Conservation (phyloP, 1,140 invertebrate genomes). For the Rhagoletis zephyria region DNA sequence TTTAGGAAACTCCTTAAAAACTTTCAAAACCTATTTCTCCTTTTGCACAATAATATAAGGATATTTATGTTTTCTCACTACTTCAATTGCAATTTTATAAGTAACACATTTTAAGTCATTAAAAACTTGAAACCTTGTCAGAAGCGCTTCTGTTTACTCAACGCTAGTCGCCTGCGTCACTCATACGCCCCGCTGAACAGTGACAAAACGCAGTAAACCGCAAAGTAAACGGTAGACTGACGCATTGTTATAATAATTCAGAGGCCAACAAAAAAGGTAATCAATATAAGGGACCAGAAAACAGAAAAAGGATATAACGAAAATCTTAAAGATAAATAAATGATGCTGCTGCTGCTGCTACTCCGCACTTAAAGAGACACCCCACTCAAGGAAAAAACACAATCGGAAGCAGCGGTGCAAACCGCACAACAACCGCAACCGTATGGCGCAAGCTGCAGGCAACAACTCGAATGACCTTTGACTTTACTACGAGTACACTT, state of each 20-base stretch:
- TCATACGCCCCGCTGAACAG: conserved; percentile 63
- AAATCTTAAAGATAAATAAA: conserved; percentile 73
- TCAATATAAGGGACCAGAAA: neutral
- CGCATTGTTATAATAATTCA: conserved; percentile 65
- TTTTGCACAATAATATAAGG: too few species aligned
- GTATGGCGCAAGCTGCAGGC: conserved; percentile 23
- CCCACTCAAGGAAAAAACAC: neutral
- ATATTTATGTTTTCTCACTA: too few species aligned
- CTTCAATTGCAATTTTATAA: neutral
- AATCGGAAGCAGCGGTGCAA: conserved; percentile 8
- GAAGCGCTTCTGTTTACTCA: neutral
- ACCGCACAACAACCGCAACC: conserved; percentile 52
- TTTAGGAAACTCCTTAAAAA: too few species aligned
- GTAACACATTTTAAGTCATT: neutral
- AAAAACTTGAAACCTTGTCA: neutral
- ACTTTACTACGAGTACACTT: conserved; percentile 10
- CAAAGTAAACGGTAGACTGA: conserved; percentile 61
- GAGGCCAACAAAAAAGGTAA: conserved; percentile 12
- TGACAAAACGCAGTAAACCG: conserved; percentile 64
- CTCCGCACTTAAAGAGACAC: neutral
- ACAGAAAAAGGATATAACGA: conserved; percentile 58
- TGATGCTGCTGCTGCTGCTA: conserved; percentile 41
- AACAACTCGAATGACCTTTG: conserved; percentile 58
- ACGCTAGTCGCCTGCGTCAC: neutral
- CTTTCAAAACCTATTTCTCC: too few species aligned